Conservation (phyloP, 2,797 vertebrate species). For the Channallabes apus region DNA sequence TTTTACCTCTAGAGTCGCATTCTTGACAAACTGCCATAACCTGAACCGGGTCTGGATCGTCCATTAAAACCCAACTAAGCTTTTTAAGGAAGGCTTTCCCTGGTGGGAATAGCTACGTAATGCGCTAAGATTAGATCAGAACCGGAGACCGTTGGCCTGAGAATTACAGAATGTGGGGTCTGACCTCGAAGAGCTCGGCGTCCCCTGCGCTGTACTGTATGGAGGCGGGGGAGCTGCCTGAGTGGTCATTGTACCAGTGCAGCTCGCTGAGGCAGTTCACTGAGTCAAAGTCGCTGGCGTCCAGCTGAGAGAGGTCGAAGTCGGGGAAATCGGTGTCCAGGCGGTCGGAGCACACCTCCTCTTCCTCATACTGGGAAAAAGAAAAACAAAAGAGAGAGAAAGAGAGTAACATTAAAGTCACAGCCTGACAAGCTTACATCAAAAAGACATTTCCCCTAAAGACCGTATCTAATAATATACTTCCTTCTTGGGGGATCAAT, state of each 20-base stretch:
- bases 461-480: constrained; percentile 43
- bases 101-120: constrained; percentile 25
- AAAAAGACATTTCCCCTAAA: constrained; percentile 47
- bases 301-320: constrained; percentile 98
- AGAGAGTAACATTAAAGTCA: constrained; percentile 47
- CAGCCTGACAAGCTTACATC: constrained; percentile 49
- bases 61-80: neutral
- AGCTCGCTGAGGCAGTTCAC: constrained; percentile 90
- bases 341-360: constrained; percentile 86
- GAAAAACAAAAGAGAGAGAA: constrained; percentile 37
- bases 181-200: constrained; percentile 91
- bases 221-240: constrained; percentile 82
- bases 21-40: neutral
- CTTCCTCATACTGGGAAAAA: constrained; percentile 79
- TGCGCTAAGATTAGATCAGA: constrained; percentile 19
- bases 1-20: neutral
- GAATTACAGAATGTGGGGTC: constrained; percentile 39
- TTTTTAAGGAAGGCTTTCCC: constrained; percentile 6
- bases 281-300: constrained; percentile 91
- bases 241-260: constrained; percentile 89
- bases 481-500: constrained; percentile 37
- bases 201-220: constrained; percentile 86
- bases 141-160: neutral
- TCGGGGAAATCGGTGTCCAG: constrained; percentile 93
- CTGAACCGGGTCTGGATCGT: neutral